Conservation (phyloP, 2,113 vertebrate genomes). For the Rattus rattus region DNA sequence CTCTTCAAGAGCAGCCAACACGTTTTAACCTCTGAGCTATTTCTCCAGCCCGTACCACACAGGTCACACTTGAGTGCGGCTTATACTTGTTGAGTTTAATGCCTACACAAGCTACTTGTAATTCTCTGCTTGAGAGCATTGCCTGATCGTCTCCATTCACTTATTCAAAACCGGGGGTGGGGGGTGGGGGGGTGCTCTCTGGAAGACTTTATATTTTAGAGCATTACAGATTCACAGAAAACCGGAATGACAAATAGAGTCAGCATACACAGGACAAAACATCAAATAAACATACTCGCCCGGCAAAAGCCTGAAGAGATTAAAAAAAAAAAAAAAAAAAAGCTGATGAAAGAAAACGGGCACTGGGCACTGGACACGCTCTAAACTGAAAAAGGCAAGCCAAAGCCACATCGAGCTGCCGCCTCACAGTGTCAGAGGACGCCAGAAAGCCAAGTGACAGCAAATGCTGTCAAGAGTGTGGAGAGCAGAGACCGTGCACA, state of each 20-base stretch:
- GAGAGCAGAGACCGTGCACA: too few relatives aligned
- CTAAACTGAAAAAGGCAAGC: not conserved
- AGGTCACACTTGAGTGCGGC: not conserved
- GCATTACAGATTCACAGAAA: not conserved
- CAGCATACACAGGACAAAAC: not conserved
- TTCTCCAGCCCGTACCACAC: not conserved
- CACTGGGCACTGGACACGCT: not conserved
- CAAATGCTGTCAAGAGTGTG: too few relatives aligned
- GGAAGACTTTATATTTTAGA: not conserved
- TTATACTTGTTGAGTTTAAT: not conserved
- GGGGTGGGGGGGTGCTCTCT: not conserved
- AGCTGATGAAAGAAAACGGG: not conserved
- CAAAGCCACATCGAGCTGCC: not conserved
- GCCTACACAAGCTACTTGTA: not conserved
- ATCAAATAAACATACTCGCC: not conserved
- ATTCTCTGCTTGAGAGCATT: not conserved
- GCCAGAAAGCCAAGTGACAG: not conserved
- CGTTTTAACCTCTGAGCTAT: not conserved
- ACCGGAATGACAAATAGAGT: not conserved
- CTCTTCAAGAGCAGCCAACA: not conserved
- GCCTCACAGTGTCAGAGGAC: not conserved
- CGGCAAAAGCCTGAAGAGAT: not conserved
- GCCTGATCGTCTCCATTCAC: not conserved
- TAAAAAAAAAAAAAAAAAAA: too few relatives aligned
- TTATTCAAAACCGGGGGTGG: not conserved